Evolutionary conservation across 2,797 vertebrate genomes (phyloP), one percentile per base, ranked within the genome.

Genomic region (Acanthornis magna): DNA sequence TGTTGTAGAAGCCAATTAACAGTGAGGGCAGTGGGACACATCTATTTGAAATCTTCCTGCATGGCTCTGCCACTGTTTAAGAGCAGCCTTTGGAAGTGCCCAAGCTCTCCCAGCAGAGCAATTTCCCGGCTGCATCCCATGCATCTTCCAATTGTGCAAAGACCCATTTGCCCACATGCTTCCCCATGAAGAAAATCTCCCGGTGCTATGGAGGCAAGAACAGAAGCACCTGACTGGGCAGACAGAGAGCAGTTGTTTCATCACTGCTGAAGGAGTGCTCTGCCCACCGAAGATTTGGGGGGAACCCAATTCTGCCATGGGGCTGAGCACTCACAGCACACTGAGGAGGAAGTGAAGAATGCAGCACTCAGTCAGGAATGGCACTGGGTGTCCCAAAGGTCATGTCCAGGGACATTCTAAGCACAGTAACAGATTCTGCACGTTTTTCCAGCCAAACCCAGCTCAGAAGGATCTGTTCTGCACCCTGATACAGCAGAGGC

Each of bases 361-460:
- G 8, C 54, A 68, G 72, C 45, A 32, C 53, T 34, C 6, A 0
- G 25, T 13, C 40, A 43, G 71, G 60, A 53, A 4, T 0, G 4
- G 85, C 53, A 25, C 66, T 45, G 43, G 11, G 38, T 4, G 16
- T 50, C 74, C 55, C 13, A 55, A 20, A 2, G 1, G 30, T 53
- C 6, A 5, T 12, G 5, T 43, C 62, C 85, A 92, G 66, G 60
- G 50, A 16, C 1, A 2, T 48, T 65, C 81, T 13, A 3, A 70
- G 45, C 45, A 58, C 3, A 1, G 29, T 5, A 60, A 72, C 38
- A 43, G 12, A 9, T 45, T 82, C 57, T 75, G 36, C 66, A 34
- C 6, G 42, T n/a, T 80, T 67, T 76, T 85, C 30, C 85, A 92
- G 87, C 45, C 86, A 80, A 91, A 62, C n/a, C 4, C 72, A 68